phyloP scores from a whole-genome alignment of 2,797 vertebrate species.

The Clarias platycephalus region DNA sequence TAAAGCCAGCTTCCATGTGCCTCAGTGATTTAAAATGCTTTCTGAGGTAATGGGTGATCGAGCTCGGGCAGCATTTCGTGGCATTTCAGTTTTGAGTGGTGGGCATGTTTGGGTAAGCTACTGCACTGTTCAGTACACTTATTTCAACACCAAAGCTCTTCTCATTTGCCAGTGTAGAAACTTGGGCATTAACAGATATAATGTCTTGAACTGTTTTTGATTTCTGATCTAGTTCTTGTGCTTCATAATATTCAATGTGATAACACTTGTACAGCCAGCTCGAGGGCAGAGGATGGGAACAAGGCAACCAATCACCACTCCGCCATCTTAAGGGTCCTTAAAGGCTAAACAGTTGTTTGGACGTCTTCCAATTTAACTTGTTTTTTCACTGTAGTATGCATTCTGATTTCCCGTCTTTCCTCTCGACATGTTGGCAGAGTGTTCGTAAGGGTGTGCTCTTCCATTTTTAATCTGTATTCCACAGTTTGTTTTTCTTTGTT shows the following conservation, averaged over 20 bases:
- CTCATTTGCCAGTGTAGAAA: background rate
- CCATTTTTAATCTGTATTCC: conserved; percentile 10
- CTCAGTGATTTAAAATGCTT: conserved; percentile 5
- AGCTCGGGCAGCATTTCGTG: background rate
- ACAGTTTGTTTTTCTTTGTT: conserved; percentile 28
- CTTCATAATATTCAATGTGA: background rate
- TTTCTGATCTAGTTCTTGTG: background rate
- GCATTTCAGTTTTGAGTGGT: conserved; percentile 34
- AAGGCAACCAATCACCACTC: background rate
- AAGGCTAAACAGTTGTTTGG: conserved; percentile 16
- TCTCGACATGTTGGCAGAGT: background rate
- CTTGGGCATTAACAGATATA: background rate
- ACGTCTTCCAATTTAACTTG: conserved; percentile 11
- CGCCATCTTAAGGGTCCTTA: background rate
- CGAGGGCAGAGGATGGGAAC: conserved; percentile 2
- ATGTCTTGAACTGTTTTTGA: background rate
- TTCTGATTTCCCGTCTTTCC: conserved; percentile 28
- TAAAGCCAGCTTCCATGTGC: conserved; percentile 39
- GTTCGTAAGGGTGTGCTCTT: conserved; percentile 7
- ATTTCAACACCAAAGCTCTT: background rate
- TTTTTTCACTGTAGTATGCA: conserved; percentile 15
- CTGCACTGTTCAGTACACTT: background rate
- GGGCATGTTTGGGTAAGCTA: conserved; percentile 37
- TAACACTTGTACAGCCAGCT: background rate
- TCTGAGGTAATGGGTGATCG: background rate